Base-by-base conservation (phyloP, 2,797 vertebrate species). In the Chloroceryle inda region DNA sequence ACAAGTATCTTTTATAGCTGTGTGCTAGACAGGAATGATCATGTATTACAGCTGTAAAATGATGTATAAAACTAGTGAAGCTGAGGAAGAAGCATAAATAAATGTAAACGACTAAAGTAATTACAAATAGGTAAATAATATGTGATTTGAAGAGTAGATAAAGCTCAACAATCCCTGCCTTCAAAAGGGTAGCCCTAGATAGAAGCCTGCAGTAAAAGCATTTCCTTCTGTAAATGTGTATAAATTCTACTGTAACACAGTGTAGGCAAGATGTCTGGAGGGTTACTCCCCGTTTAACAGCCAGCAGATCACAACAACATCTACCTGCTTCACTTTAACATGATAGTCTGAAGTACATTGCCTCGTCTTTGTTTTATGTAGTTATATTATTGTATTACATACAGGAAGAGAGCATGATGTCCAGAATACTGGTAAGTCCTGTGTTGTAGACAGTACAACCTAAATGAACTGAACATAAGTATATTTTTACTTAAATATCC, bases 111-210 rank as follows among this genome's bases (percentile, higher is more conserved):
- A 81, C 19, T 2, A 13, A 58, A 11, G 13, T 89, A 93, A 89
- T 91, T 89, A 74, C 31, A 76, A 90, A 90, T 18, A 79, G 63
- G 27, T 59, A 93, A 96, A 92, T 91, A 61, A 31, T 29, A 88
- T 38, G 77, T 52, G 75, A 90, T 81, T 94, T 94, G 89, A 94
- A 94, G 90, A 93, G 76, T 72, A 94, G 26, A 66, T 72, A 76
- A 95, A 96, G 37, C 66, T 87, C 75, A 68, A 44, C 69, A 89
- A 37, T 78, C 52, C 35, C 68, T 69, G 44, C 45, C 22, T 42
- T 92, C 37, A 35, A 50, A 72, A 62, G 26, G 69, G 56, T 9
- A 84, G 61, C 23, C 13, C 13, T 9, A 69, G 50, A 81, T 19
- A 45, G 21, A 88, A 93, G 72, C 24, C 33, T 88, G 37, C n/a